Percentiles rank a stretch among this genome's conserved stretches.
These are phyloP conservation scores for Zosterops hypoxanthus DNA, from an alignment of 2,113 vertebrate species.

Conservation along the genomic window DNA sequence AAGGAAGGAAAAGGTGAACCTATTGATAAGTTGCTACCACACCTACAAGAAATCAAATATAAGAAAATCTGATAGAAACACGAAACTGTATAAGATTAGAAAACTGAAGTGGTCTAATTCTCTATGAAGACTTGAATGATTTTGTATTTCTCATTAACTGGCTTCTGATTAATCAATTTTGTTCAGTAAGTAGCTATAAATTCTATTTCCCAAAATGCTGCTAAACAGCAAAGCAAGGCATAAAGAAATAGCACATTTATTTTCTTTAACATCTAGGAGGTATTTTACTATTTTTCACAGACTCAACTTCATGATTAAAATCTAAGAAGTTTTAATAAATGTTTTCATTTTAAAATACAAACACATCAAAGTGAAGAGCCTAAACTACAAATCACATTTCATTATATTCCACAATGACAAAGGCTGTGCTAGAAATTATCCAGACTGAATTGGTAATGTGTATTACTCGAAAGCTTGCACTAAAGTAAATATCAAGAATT, in stretches of 20 bases:
- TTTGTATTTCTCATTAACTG: background rate
- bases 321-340: background rate
- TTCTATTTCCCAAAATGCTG: background rate
- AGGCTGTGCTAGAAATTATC: background rate
- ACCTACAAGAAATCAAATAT: background rate
- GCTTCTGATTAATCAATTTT: background rate
- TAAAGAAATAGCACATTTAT: background rate
- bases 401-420: background rate
- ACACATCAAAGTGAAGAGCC: background rate
- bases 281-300: background rate
- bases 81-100: background rate
- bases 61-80: background rate
- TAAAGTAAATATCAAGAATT: background rate
- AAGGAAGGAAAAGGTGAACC: background rate
- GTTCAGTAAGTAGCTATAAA: background rate
- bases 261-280: background rate
- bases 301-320: background rate
- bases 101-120: background rate
- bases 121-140: background rate
- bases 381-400: background rate
- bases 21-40: background rate
- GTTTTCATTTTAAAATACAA: background rate
- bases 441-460: background rate
- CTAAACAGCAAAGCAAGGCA: background rate
- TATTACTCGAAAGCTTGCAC: background rate